Conservation (phyloP, 1,140 invertebrate genomes). For the Cheumatopsyche charites region DNA sequence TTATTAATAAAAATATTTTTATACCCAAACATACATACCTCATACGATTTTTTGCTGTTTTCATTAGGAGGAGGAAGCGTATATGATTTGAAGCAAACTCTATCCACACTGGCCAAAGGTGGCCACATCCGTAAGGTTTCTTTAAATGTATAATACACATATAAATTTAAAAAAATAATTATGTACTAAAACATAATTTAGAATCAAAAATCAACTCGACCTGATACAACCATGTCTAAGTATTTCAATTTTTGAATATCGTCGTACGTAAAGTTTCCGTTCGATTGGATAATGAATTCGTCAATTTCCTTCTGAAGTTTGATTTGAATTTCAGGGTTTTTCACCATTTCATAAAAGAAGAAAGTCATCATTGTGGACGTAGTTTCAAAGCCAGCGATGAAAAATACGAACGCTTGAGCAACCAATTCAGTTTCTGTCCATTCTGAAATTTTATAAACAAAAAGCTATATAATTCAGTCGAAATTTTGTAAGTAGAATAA, state of each 20-base stretch:
- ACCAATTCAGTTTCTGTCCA: constrained; percentile 51
- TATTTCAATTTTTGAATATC: constrained; percentile 50
- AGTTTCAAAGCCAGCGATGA: constrained; percentile 68
- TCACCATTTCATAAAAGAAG: constrained; percentile 63
- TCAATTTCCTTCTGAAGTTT: constrained; percentile 65
- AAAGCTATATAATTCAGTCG: no score
- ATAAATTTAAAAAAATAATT: constrained; percentile 24
- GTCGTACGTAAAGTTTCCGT: constrained; percentile 46
- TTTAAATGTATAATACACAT: no score
- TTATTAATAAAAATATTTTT: no score
- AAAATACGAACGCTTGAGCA: constrained; percentile 64
- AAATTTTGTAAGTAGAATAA: no score
- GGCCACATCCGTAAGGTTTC: constrained; percentile 67
- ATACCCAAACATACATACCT: background rate
- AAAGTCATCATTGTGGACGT: constrained; percentile 63
- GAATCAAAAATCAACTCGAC: background rate
- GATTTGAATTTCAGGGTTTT: constrained; percentile 64
- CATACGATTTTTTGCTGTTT: background rate
- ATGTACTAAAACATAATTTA: no score
- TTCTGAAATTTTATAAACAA: constrained; percentile 22
- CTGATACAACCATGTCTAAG: constrained; percentile 49
- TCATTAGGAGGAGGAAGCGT: constrained; percentile 46
- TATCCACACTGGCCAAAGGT: constrained; percentile 55
- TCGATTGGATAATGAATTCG: constrained; percentile 10
- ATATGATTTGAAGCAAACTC: constrained; percentile 60